Evolutionary conservation across 2,797 vertebrate species (phyloP).

Genomic region (Acomys russatus): DNA sequence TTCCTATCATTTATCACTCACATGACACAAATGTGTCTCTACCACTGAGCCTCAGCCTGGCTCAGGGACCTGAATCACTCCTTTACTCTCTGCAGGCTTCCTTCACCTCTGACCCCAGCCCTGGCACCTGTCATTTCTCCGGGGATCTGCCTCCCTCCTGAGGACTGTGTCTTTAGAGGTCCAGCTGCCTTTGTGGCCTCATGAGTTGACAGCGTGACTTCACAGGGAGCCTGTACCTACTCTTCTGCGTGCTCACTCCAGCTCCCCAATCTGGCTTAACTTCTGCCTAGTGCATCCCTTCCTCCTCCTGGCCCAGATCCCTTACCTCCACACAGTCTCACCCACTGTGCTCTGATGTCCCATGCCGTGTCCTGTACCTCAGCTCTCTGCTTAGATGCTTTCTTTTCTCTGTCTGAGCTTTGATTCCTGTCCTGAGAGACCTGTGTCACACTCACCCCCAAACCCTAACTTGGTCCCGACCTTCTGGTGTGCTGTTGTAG

Average conservation of each 20-base stretch:
- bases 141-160: not conserved
- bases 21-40: not conserved
- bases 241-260: not conserved
- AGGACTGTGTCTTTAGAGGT: not conserved
- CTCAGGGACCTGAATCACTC: not conserved
- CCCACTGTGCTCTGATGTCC: not conserved
- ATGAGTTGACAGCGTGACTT: not conserved
- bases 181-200: rapidly evolving
- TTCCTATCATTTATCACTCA: not conserved
- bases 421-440: not conserved
- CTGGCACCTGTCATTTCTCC: not conserved
- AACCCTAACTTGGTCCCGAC: not conserved
- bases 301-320: not conserved
- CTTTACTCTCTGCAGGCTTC: not conserved
- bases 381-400: not conserved
- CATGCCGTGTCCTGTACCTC: not conserved
- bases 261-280: not conserved
- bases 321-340: not conserved
- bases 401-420: not conserved
- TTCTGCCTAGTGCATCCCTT: not conserved
- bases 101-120: rapidly evolving
- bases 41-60: not conserved
- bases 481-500: not conserved
- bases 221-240: too few species aligned
- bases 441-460: not conserved